A percentile compares a stretch with the other conserved stretches of the same genome.
These are phyloP conservation scores for Ditylenchus dipsaci DNA, from an alignment of 1,140 invertebrate species.

Conservation along the genomic window DNA sequence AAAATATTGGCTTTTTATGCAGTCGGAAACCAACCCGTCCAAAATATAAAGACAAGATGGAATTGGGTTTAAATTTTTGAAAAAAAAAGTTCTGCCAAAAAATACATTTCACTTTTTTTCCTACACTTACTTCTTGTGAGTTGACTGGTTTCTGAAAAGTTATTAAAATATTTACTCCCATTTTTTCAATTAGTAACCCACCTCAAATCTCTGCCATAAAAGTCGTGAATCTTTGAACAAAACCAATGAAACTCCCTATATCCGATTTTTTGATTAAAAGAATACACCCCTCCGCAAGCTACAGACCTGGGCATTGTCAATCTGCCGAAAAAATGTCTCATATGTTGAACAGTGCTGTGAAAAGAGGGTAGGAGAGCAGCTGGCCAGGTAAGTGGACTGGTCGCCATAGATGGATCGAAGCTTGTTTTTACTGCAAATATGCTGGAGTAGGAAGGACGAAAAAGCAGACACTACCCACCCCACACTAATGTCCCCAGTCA, in stretches of 20 bases:
- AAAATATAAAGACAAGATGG: too few relatives aligned
- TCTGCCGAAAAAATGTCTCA: too few relatives aligned
- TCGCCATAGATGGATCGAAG: slow-evolving; percentile 8
- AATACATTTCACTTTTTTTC: neutral
- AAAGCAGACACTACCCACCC: neutral
- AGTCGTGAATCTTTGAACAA: neutral
- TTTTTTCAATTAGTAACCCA: too few relatives aligned
- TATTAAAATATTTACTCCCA: too few relatives aligned
- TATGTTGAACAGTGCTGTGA: too few relatives aligned
- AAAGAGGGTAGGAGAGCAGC: neutral
- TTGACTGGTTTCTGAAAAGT: too few relatives aligned
- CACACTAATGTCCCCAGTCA: neutral
- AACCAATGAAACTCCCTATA: neutral
- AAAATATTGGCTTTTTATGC: too few relatives aligned
- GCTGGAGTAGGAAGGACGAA: neutral
- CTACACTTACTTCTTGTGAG: neutral
- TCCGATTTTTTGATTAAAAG: too few relatives aligned
- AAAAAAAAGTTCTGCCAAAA: neutral
- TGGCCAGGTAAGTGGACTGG: slow-evolving; percentile 4
- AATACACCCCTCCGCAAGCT: too few relatives aligned
- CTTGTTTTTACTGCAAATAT: slow-evolving; percentile 19
- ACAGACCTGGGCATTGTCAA: too few relatives aligned
- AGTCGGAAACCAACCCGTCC: too few relatives aligned
- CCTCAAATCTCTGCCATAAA: neutral
- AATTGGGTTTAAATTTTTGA: too few relatives aligned